These are phyloP conservation scores for Adela reaumurella DNA, from an alignment of 2,888 invertebrate species.

Conservation along the genomic window DNA sequence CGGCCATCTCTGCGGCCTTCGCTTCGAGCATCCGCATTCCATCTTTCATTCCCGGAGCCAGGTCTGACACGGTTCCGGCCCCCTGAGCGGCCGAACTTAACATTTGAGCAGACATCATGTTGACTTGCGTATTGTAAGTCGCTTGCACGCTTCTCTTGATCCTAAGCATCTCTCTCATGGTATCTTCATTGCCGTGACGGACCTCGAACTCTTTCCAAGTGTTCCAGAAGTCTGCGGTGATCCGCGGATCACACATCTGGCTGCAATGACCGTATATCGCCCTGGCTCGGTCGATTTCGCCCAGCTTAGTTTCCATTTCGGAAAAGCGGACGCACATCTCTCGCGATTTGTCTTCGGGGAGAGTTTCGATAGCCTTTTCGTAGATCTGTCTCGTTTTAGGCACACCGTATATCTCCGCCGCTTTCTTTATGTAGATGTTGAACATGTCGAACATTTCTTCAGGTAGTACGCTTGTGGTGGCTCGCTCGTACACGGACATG, in stretches of 20 bases:
- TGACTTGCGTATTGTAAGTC: conserved; percentile 96
- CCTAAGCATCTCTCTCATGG: conserved; percentile 97
- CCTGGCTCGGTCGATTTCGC: conserved; percentile 95
- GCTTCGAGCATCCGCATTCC: conserved; percentile 88
- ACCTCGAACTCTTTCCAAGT: conserved; percentile 99
- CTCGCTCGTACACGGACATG: conserved; percentile 98
- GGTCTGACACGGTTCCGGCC: conserved; percentile 66
- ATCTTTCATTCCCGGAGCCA: conserved; percentile 74
- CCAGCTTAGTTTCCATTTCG: conserved; percentile 96
- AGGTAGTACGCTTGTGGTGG: conserved; percentile 86
- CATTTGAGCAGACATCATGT: conserved; percentile 99
- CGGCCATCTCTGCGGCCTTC: conserved; percentile 70
- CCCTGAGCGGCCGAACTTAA: conserved; percentile 69
- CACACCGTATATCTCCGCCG: conserved; percentile 96
- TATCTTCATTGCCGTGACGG: conserved; percentile 98
- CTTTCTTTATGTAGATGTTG: conserved; percentile 97
- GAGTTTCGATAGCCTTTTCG: conserved; percentile 92
- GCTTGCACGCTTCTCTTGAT: conserved; percentile 98
- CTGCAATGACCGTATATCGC: conserved; percentile 98
- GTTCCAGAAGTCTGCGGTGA: conserved; percentile 94
- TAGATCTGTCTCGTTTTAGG: conserved; percentile 97
- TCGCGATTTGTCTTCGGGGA: conserved; percentile 85
- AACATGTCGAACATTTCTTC: conserved; percentile 97
- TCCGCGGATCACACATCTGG: conserved; percentile 98
- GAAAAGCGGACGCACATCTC: conserved; percentile 97